A percentile compares a stretch with the other conserved stretches of the same genome.
phyloP scores from a whole-genome alignment of 2,797 vertebrate species.

The Pelochelys cantorii region DNA sequence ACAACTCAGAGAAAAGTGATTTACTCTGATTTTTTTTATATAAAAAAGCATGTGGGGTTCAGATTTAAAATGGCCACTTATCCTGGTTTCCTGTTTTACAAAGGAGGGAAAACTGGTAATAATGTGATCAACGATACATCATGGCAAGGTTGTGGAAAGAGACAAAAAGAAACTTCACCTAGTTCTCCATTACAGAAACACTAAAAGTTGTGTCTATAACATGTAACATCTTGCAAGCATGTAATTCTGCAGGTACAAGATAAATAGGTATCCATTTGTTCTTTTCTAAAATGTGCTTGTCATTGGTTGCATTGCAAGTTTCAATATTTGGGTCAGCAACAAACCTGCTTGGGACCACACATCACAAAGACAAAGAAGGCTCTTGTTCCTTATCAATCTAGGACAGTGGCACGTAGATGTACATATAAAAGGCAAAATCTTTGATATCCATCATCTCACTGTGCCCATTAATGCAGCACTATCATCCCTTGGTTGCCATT shows the following conservation, averaged over 20 bases:
- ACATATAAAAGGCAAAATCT: neutral
- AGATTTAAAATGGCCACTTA: neutral
- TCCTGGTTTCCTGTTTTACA: neutral
- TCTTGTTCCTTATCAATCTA: neutral
- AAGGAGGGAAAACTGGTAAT: neutral
- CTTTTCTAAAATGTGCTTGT: neutral
- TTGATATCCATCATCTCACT: neutral
- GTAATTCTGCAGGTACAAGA: neutral
- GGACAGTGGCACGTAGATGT: neutral
- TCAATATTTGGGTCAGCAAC: neutral
- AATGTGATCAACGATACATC: neutral
- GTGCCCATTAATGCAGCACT: neutral
- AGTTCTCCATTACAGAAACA: neutral
- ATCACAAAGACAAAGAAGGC: neutral
- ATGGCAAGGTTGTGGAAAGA: neutral
- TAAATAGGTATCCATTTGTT: neutral
- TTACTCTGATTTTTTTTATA: too few species aligned
- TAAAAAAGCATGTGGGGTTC: too few species aligned
- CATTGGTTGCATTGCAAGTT: neutral
- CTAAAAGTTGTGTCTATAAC: neutral
- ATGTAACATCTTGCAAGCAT: neutral
- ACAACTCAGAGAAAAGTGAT: neutral
- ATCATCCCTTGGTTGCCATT: neutral
- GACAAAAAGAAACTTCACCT: neutral
- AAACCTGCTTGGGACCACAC: neutral